These are phyloP conservation scores for Bos indicus DNA, from an alignment of 2,113 vertebrate genomes.

Conservation along the genomic window DNA sequence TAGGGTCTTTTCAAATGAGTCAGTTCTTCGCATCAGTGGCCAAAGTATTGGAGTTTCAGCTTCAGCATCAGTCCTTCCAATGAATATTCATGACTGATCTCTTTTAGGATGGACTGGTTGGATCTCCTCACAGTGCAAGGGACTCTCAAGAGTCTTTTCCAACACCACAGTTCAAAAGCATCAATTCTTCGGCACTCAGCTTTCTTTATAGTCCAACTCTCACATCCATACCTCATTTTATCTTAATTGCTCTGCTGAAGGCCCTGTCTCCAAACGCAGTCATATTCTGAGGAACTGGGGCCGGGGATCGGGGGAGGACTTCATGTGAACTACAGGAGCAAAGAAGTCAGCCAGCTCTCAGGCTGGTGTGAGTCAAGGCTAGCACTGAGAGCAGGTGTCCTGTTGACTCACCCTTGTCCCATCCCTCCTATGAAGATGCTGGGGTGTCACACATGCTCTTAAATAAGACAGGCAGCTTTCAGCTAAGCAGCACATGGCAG, in stretches of 20 bases:
- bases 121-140: background rate
- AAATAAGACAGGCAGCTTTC: background rate
- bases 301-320: rapidly evolving
- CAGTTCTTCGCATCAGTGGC: background rate
- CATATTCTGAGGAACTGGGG: background rate
- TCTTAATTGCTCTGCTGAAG: background rate
- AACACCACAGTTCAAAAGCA: background rate
- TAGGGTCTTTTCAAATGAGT: background rate
- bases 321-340: background rate
- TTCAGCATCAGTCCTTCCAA: background rate
- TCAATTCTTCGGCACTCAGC: background rate
- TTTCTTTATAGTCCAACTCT: background rate
- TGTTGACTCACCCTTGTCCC: background rate
- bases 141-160: background rate
- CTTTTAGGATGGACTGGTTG: background rate
- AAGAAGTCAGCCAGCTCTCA: background rate
- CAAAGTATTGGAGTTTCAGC: background rate
- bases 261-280: background rate
- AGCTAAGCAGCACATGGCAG: background rate
- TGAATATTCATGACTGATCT: background rate
- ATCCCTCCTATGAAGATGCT: background rate
- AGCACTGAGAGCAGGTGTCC: no score
- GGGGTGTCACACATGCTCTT: background rate
- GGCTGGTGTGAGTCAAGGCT: no score
- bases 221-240: background rate